Conservation (phyloP, 2,113 vertebrate genomes). For the Ceuthmochares aereus region DNA sequence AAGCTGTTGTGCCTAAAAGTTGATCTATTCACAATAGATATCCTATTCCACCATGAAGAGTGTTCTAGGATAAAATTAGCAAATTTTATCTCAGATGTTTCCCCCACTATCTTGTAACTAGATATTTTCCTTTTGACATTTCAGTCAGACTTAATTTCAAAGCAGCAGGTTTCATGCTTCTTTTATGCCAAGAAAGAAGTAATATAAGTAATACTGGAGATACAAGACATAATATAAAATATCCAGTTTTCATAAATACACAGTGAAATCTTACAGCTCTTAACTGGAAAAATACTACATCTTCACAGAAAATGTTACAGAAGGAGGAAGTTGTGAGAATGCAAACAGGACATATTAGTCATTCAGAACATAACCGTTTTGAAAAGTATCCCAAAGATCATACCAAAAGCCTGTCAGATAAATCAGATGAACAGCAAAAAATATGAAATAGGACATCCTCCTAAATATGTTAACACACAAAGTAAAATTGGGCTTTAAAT, state of each 20-base stretch:
- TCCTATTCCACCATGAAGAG: not conserved
- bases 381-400: not conserved
- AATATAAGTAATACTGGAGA: not conserved
- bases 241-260: not conserved
- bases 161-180: not conserved
- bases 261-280: not conserved
- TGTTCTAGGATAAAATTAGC: not conserved
- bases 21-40: not conserved
- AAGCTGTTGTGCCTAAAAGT: not conserved
- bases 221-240: not conserved
- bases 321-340: not conserved
- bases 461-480: not conserved
- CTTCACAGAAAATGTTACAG: not conserved
- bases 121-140: slow-evolving; percentile 17
- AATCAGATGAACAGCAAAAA: not conserved
- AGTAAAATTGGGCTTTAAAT: not conserved
- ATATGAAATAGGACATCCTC: not conserved
- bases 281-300: not conserved
- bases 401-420: not conserved
- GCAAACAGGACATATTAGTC: not conserved
- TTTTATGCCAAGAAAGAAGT: not conserved
- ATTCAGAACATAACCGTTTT: not conserved
- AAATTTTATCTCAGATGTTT: slow-evolving; percentile 20
- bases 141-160: not conserved
- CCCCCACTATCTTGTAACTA: not conserved